These are phyloP conservation scores for Sminthurides bifidus DNA, from an alignment of 1,140 invertebrate genomes.

Conservation along the genomic window DNA sequence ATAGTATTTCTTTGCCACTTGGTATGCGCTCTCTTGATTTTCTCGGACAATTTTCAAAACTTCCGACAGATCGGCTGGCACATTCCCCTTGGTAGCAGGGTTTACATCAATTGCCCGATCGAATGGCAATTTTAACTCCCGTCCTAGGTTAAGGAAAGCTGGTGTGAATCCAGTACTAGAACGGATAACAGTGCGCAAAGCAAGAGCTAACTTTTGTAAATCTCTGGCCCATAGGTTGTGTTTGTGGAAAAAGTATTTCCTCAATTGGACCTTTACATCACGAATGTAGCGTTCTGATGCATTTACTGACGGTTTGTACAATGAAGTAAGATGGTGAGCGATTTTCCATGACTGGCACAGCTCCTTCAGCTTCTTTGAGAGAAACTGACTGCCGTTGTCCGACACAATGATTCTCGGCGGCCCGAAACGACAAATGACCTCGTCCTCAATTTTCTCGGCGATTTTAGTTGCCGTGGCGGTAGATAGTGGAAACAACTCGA, in stretches of 20 bases:
- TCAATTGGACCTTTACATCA: conserved; percentile 37
- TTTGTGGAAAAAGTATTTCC: conserved; percentile 34
- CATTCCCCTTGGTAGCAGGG: too few species aligned
- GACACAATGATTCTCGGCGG: conserved; percentile 33
- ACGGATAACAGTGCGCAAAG: conserved; percentile 37
- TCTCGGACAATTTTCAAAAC: too few species aligned
- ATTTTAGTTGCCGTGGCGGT: conserved; percentile 33
- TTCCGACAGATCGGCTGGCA: too few species aligned
- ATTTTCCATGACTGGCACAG: conserved; percentile 11
- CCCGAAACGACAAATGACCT: conserved; percentile 33
- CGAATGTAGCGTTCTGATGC: conserved; percentile 38
- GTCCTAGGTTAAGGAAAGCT: conserved; percentile 36
- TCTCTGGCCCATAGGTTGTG: conserved; percentile 35
- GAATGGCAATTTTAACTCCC: conserved; percentile 32
- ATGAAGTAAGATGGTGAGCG: conserved; percentile 23
- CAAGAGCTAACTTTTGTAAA: conserved; percentile 37
- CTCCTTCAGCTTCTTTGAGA: neutral
- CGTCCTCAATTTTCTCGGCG: conserved; percentile 28
- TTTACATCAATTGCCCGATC: conserved; percentile 6
- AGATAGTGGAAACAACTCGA: conserved; percentile 29
- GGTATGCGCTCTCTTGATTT: too few species aligned
- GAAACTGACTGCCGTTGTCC: conserved; percentile 31
- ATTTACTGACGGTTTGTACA: conserved; percentile 38
- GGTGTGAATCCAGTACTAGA: conserved; percentile 35
- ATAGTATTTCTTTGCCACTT: too few species aligned